Conservation (phyloP, 2,797 vertebrate species). For the Helostoma temminkii region DNA sequence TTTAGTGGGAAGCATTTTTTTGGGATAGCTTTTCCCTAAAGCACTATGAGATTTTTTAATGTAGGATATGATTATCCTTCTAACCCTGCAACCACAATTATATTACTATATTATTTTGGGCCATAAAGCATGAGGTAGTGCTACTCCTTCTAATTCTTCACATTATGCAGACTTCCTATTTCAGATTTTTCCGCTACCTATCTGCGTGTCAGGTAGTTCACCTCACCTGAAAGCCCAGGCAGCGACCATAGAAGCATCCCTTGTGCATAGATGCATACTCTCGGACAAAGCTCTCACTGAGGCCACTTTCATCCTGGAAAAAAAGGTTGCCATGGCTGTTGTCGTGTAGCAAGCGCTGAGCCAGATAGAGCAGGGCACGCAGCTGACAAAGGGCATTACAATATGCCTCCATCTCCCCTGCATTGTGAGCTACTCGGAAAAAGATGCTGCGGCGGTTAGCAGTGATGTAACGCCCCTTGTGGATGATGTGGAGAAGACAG, state of each 20-base stretch:
- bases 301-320: slow-evolving; percentile 87
- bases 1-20: no score
- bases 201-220: neutral
- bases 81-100: no score
- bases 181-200: neutral
- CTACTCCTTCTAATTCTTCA: neutral
- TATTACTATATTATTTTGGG: no score
- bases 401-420: slow-evolving; percentile 92
- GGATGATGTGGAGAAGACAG: slow-evolving; percentile 92
- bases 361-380: slow-evolving; percentile 90
- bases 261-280: slow-evolving; percentile 93
- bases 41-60: neutral
- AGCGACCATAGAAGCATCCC: slow-evolving; percentile 95
- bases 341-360: slow-evolving; percentile 89
- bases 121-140: neutral
- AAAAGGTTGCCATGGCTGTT: slow-evolving; percentile 90
- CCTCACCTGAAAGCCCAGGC: slow-evolving; percentile 93
- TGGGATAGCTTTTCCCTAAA: neutral
- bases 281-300: slow-evolving; percentile 88
- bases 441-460: slow-evolving; percentile 91
- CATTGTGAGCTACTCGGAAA: slow-evolving; percentile 90
- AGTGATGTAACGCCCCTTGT: slow-evolving; percentile 91
- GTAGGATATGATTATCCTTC: neutral
- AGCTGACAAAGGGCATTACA: slow-evolving; percentile 92
- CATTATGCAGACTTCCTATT: neutral